Percentiles rank a stretch among this genome's conserved stretches.
Conservation (phyloP, 1,140 invertebrate species). For the Reticulitermes speratus region DNA sequence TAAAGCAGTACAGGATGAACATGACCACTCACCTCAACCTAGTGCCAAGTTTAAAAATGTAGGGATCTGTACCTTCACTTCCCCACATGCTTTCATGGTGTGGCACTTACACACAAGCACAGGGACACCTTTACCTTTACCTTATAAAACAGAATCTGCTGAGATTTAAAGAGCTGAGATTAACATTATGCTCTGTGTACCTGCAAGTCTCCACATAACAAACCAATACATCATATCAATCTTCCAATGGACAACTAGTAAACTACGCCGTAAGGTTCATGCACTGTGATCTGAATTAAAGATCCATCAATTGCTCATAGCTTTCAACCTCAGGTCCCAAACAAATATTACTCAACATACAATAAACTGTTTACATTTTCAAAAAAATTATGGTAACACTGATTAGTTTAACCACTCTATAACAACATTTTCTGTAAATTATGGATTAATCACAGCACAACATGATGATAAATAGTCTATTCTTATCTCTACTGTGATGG, state of each 20-base stretch:
- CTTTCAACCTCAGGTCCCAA: background rate
- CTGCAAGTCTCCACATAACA: no score
- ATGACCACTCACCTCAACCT: no score
- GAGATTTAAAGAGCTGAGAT: background rate
- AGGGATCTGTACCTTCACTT: no score
- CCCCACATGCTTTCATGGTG: no score
- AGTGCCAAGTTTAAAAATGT: no score
- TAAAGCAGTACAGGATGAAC: no score
- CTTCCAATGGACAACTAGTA: background rate
- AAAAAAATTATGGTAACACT: background rate
- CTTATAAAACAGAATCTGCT: no score
- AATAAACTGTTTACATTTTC: slow-evolving; percentile 2
- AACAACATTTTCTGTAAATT: slow-evolving; percentile 10
- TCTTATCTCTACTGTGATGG: background rate
- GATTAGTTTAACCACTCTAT: background rate
- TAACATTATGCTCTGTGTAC: background rate
- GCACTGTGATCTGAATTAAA: background rate
- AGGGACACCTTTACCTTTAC: no score
- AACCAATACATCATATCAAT: background rate
- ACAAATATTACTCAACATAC: slow-evolving; percentile 1
- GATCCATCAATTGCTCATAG: background rate
- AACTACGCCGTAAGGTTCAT: background rate
- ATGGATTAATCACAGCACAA: slow-evolving; percentile 29
- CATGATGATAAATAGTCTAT: background rate
- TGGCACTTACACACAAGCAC: no score